Conservation (phyloP, 2,113 vertebrate species). For the Tragelaphus strepsiceros region DNA sequence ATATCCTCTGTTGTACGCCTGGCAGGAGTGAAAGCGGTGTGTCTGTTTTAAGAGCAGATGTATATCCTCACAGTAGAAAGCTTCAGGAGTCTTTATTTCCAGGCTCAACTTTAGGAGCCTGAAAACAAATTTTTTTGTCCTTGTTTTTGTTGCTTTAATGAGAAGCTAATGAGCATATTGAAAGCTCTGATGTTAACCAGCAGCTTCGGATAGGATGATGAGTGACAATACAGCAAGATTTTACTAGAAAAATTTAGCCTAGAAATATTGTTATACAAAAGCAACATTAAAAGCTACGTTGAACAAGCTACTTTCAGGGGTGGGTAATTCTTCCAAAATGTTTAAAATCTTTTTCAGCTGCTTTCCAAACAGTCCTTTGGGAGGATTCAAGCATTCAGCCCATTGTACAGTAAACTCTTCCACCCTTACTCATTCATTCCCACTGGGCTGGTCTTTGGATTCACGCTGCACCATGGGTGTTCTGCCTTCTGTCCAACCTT, state of each 20-base stretch:
- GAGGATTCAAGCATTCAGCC: not conserved
- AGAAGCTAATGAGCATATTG: not conserved
- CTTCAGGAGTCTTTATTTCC: not conserved
- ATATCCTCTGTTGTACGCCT: not conserved
- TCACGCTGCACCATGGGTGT: slow-evolving; percentile 34
- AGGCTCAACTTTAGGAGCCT: not conserved
- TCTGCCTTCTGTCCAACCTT: slow-evolving; percentile 58
- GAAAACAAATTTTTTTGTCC: not conserved
- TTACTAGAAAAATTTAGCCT: slow-evolving; percentile 20
- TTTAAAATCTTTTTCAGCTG: not conserved
- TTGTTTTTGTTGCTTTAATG: not conserved
- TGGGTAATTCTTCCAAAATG: slow-evolving; percentile 39
- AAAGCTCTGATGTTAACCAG: not conserved
- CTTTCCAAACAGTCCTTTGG: slow-evolving; percentile 18
- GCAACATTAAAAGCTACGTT: slow-evolving; percentile 21
- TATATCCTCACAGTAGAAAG: not conserved
- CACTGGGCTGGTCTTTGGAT: slow-evolving; percentile 41
- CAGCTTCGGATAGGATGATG: not conserved
- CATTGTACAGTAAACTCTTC: not conserved
- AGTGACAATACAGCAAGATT: not conserved
- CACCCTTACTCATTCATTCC: not conserved
- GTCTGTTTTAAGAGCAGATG: not conserved
- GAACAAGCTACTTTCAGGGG: slow-evolving; percentile 54
- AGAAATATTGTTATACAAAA: slow-evolving; percentile 33
- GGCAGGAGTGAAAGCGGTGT: not conserved